A percentile compares a stretch with the other conserved stretches of the same genome.
Conservation (phyloP, 2,113 vertebrate genomes). For the Ondatra zibethicus region DNA sequence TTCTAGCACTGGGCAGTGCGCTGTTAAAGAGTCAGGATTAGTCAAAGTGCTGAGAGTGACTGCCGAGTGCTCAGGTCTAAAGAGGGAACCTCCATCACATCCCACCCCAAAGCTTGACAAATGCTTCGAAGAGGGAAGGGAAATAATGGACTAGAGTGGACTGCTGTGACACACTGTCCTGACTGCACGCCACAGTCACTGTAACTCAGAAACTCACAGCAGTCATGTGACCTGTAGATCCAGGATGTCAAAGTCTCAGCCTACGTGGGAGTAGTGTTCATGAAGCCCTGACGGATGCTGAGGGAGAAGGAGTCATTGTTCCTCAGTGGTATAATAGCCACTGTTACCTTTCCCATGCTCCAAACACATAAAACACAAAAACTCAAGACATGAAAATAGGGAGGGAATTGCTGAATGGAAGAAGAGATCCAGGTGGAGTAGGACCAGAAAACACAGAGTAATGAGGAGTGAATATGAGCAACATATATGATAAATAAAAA, state of each 20-base stretch:
- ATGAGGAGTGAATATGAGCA: neutral
- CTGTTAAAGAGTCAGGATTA: neutral
- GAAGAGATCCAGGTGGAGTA: neutral
- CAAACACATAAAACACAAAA: neutral
- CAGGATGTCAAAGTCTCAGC: too few species aligned
- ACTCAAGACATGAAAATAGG: neutral
- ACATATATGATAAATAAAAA: neutral
- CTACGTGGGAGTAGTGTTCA: too few species aligned
- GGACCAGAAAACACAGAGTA: neutral
- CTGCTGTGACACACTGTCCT: neutral
- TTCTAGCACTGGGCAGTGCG: neutral
- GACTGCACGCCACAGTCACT: fast-evolving
- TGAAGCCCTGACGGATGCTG: neutral
- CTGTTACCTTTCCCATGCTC: too few species aligned
- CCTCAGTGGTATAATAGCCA: too few species aligned
- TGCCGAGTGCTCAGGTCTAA: neutral
- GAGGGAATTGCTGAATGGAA: neutral
- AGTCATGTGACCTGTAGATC: neutral
- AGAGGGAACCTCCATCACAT: neutral
- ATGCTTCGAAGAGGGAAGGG: neutral
- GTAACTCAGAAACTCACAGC: neutral
- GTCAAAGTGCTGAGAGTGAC: neutral
- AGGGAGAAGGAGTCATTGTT: neutral
- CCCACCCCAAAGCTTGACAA: too few species aligned
- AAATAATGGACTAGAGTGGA: neutral